phyloP scores from a whole-genome alignment of 2,888 invertebrate species.

The Seira sanloemensis region DNA sequence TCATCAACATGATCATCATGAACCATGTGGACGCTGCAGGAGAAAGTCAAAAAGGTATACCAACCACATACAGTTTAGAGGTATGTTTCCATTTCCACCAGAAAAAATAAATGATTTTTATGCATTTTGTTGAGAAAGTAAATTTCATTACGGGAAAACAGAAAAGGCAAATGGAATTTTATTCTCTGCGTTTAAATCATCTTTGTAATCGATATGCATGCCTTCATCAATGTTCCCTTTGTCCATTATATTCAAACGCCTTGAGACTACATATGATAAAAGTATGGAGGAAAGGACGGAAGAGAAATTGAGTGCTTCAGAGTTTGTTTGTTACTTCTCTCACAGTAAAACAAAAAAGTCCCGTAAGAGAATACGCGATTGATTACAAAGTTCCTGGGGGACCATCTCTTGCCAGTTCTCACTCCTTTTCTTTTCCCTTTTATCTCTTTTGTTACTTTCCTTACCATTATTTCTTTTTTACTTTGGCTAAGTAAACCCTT shows the following conservation, averaged over 20 bases:
- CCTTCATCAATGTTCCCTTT: not conserved
- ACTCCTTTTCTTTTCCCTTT: slow-evolving; percentile 39
- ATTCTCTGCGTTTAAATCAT: slow-evolving; percentile 1
- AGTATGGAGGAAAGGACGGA: slow-evolving; percentile 31
- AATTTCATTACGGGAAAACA: slow-evolving; percentile 44
- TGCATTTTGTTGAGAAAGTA: slow-evolving; percentile 52
- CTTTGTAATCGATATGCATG: not conserved
- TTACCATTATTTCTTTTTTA: not conserved
- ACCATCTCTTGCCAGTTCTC: slow-evolving; percentile 56
- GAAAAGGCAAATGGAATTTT: slow-evolving; percentile 14
- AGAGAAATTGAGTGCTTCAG: slow-evolving; percentile 49
- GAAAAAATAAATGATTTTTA: slow-evolving; percentile 52
- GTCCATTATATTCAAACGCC: too few relatives aligned
- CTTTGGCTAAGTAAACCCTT: slow-evolving; percentile 11
- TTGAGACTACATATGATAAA: not conserved
- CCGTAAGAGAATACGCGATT: slow-evolving; percentile 66
- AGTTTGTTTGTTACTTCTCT: slow-evolving; percentile 54
- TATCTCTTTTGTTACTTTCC: slow-evolving; percentile 3
- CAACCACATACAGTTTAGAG: too few relatives aligned
- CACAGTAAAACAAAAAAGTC: slow-evolving; percentile 56
- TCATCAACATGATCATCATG: slow-evolving; percentile 10
- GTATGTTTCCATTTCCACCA: too few relatives aligned
- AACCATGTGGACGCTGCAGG: too few relatives aligned
- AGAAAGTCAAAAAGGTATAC: too few relatives aligned
- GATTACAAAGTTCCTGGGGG: slow-evolving; percentile 66